Percentiles rank a stretch among this genome's conserved stretches.
Evolutionary conservation across 2,797 vertebrate genomes (phyloP).

Genomic region (Nyctalus aviator): DNA sequence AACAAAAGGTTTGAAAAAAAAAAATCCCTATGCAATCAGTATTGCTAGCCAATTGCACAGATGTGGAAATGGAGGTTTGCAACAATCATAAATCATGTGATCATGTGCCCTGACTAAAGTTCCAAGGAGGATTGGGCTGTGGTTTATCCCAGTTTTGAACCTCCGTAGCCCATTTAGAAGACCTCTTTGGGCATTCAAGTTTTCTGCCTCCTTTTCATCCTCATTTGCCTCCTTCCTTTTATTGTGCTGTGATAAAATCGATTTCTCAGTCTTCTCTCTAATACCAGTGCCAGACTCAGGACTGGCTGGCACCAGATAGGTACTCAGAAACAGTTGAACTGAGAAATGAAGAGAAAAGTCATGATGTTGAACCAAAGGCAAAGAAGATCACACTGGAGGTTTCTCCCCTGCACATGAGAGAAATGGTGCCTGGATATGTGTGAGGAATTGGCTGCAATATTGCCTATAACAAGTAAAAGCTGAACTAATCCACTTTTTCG

Average conservation of each 20-base stretch:
- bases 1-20: slow-evolving; percentile 39
- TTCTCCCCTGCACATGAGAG: background rate
- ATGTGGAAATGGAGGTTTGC: background rate
- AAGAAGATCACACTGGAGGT: background rate
- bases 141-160: background rate
- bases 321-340: background rate
- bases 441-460: background rate
- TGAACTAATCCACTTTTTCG: background rate
- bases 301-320: background rate
- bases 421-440: background rate
- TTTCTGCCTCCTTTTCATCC: background rate
- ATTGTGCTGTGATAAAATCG: background rate
- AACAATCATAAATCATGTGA: background rate
- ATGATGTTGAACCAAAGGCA: background rate
- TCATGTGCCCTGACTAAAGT: background rate
- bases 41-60: background rate
- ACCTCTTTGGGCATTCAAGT: background rate
- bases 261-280: background rate
- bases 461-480: background rate
- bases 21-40: background rate
- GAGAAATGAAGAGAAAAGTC: background rate
- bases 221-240: background rate
- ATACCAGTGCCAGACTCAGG: background rate
- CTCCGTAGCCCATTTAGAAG: background rate
- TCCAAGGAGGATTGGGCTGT: background rate